Evolutionary conservation across 2,888 invertebrate species (phyloP).

Genomic region (Noctua comes): DNA sequence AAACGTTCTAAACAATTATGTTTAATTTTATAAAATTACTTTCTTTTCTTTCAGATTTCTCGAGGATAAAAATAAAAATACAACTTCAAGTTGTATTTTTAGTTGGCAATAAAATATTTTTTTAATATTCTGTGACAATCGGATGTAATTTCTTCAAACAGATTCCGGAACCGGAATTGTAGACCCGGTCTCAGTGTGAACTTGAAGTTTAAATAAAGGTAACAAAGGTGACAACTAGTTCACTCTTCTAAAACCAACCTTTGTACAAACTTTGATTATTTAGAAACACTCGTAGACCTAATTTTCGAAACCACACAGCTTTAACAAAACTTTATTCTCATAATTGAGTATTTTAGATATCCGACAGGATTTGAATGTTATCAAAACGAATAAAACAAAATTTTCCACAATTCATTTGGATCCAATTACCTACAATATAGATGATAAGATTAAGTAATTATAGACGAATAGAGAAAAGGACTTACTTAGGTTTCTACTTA

Average conservation of each 20-base stretch:
- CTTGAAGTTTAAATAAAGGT: background rate
- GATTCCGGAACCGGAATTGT: background rate
- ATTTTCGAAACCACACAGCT: slow-evolving; percentile 20
- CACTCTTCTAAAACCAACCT: slow-evolving; percentile 19
- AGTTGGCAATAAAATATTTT: background rate
- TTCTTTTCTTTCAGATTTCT: background rate
- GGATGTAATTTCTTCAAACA: background rate
- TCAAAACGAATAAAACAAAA: background rate
- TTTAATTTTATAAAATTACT: background rate
- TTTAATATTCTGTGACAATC: background rate
- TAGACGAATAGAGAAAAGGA: no score
- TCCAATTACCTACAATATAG: background rate
- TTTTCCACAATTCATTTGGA: background rate
- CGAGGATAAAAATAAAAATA: no score
- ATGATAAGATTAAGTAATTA: background rate
- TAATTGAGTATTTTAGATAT: slow-evolving; percentile 24
- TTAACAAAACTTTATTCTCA: slow-evolving; percentile 21
- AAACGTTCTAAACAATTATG: background rate
- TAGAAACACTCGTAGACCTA: slow-evolving; percentile 23
- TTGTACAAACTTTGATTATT: slow-evolving; percentile 13
- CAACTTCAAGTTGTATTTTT: no score
- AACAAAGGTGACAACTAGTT: background rate
- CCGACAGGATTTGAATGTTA: background rate
- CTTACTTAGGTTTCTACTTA: background rate
- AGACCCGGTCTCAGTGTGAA: background rate